phyloP scores from a whole-genome alignment of 2,888 invertebrate species.

The Nomada fucata region DNA sequence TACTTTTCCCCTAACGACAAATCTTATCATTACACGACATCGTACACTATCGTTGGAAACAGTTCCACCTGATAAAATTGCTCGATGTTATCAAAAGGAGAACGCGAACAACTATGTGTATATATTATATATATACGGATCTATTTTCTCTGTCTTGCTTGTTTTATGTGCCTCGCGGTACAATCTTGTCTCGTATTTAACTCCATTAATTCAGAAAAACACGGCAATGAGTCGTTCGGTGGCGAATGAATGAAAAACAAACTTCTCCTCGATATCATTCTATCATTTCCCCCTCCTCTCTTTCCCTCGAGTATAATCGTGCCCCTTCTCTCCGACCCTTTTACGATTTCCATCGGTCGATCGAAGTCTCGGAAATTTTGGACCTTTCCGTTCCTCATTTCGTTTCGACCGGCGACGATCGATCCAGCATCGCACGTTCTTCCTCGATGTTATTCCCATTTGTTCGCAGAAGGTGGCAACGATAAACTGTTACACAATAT shows the following conservation, averaged over 20 bases:
- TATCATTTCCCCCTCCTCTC: conserved; percentile 1
- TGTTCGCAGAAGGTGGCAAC: conserved; percentile 8
- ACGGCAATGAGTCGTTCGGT: conserved; percentile 66
- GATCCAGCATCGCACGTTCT: background rate
- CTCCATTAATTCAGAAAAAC: conserved; percentile 20
- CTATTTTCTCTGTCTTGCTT: background rate
- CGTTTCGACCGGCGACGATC: conserved; percentile 50
- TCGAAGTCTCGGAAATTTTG: conserved; percentile 72
- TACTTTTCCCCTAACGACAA: conserved; percentile 24
- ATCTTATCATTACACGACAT: background rate
- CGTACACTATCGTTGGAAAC: conserved; percentile 9
- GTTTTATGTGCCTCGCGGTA: conserved; percentile 30
- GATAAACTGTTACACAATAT: conserved; percentile 5
- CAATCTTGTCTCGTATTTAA: conserved; percentile 15
- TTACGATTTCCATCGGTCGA: conserved; percentile 22
- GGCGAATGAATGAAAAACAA: conserved; percentile 67
- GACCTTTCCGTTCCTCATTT: conserved; percentile 80
- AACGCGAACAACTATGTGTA: conserved; percentile 56
- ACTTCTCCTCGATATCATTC: background rate
- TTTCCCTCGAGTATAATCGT: background rate
- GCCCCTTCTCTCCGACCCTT: conserved; percentile 33
- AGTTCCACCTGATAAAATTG: conserved; percentile 41
- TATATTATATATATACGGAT: conserved; percentile 1
- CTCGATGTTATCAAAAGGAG: conserved; percentile 34
- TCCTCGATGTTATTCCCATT: conserved; percentile 8